These are phyloP conservation scores for Drosophila cardini DNA, from an alignment of 1,140 invertebrate species.

Conservation along the genomic window DNA sequence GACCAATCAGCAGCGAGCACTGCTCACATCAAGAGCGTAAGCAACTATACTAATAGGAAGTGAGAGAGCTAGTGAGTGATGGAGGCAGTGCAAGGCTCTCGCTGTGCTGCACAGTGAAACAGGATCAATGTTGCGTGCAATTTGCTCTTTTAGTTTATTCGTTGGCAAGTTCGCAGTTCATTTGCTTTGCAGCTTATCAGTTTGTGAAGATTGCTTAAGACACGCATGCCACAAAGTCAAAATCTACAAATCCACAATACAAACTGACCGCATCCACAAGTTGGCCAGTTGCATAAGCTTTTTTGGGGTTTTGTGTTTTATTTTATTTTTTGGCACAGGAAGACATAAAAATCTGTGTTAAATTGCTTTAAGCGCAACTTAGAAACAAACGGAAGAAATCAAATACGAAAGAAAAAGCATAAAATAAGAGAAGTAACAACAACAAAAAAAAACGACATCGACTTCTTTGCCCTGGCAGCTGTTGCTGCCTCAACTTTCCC, in stretches of 20 bases:
- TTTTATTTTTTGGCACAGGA: slow-evolving; percentile 34
- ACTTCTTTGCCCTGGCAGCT: slow-evolving; percentile 33
- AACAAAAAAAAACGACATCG: slow-evolving; percentile 8
- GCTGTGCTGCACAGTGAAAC: slow-evolving; percentile 36
- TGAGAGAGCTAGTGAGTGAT: background rate
- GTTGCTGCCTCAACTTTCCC: background rate
- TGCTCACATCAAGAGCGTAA: slow-evolving; percentile 7
- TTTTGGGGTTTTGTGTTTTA: slow-evolving; percentile 2
- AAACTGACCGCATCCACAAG: background rate
- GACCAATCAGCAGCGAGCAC: slow-evolving; percentile 52
- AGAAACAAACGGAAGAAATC: slow-evolving; percentile 44
- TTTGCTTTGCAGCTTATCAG: slow-evolving; percentile 27
- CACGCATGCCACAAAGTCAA: background rate
- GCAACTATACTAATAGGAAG: background rate
- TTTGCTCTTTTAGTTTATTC: slow-evolving; percentile 16
- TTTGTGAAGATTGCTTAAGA: slow-evolving; percentile 15
- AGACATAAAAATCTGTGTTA: slow-evolving; percentile 51
- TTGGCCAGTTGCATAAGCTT: slow-evolving; percentile 34
- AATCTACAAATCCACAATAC: background rate
- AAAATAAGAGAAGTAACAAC: slow-evolving; percentile 9
- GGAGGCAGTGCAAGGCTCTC: background rate
- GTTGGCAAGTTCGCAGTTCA: background rate
- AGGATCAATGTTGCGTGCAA: slow-evolving; percentile 66
- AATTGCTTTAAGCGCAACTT: slow-evolving; percentile 45
- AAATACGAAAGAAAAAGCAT: slow-evolving; percentile 22